Evolutionary conservation across 2,888 invertebrate genomes (phyloP).

Genomic region (Tipula helvola): DNA sequence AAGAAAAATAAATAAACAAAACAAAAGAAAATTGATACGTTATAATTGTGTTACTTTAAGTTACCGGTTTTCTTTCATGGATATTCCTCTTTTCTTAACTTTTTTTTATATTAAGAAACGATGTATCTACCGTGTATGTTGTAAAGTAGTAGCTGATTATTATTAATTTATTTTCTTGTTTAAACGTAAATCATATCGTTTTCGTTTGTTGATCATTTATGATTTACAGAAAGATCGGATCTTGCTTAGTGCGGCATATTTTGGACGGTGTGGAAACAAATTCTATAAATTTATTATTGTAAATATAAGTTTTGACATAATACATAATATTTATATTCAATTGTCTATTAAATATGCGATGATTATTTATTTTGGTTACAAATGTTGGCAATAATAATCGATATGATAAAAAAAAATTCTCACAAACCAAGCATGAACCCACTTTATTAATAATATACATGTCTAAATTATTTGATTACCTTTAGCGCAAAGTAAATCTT

Average conservation of each 20-base stretch:
- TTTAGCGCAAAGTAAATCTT: not conserved
- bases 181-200: slow-evolving; percentile 11
- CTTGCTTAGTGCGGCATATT: not conserved
- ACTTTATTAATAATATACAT: not conserved
- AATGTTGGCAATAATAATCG: not conserved
- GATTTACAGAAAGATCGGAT: not conserved
- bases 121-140: not conserved
- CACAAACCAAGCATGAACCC: not conserved
- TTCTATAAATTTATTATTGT: not conserved
- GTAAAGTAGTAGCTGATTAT: slow-evolving; percentile 12
- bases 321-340: not conserved
- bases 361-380: not conserved
- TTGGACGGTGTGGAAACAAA: not conserved
- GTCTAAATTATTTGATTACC: not conserved
- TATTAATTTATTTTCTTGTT: slow-evolving; percentile 12
- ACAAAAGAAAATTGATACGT: slow-evolving; percentile 9
- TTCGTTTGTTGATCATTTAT: slow-evolving; percentile 8
- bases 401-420: not conserved
- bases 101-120: not conserved
- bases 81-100: slow-evolving; percentile 4
- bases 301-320: not conserved
- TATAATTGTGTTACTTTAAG: slow-evolving; percentile 6
- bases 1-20: not conserved
- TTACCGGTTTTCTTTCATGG: slow-evolving; percentile 10
- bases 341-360: not conserved